Conservation (phyloP, 2,113 vertebrate genomes). For the Poecilia latipinna region DNA sequence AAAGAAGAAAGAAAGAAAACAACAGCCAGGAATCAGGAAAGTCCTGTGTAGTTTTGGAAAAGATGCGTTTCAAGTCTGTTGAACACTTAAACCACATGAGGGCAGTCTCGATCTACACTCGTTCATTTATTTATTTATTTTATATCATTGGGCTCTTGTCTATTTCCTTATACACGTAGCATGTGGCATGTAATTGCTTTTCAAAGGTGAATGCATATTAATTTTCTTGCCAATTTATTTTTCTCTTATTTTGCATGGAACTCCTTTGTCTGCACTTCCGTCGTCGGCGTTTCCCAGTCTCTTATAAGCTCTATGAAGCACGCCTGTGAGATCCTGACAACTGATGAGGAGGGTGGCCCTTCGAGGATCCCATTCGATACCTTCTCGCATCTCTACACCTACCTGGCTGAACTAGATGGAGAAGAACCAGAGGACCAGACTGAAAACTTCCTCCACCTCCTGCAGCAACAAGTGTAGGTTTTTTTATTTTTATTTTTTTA, state of each 20-base stretch:
- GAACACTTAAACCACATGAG: slow-evolving; percentile 53
- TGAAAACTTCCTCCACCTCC: slow-evolving; percentile 71
- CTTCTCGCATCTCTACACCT: slow-evolving; percentile 84
- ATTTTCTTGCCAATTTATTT: neutral
- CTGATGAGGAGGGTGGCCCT: slow-evolving; percentile 83
- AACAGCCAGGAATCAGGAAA: slow-evolving; percentile 12
- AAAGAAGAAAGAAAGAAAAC: neutral
- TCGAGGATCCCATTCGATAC: slow-evolving; percentile 82
- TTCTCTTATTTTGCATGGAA: neutral
- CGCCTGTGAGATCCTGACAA: slow-evolving; percentile 88
- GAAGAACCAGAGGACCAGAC: slow-evolving; percentile 73
- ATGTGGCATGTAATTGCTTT: neutral
- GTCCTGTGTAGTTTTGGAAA: slow-evolving; percentile 1
- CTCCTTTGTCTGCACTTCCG: neutral
- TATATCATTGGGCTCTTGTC: neutral
- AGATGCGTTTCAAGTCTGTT: neutral
- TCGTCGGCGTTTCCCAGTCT: slow-evolving; percentile 68
- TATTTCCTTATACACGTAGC: neutral
- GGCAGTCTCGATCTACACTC: slow-evolving; percentile 57
- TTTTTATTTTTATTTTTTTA: too few relatives aligned
- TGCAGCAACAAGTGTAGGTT: slow-evolving; percentile 72
- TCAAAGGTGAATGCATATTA: neutral
- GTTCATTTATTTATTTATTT: neutral
- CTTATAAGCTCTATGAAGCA: slow-evolving; percentile 84
- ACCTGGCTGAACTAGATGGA: slow-evolving; percentile 83